Evolutionary conservation across 2,113 vertebrate genomes (phyloP).

Genomic region (Anhinga rufa): DNA sequence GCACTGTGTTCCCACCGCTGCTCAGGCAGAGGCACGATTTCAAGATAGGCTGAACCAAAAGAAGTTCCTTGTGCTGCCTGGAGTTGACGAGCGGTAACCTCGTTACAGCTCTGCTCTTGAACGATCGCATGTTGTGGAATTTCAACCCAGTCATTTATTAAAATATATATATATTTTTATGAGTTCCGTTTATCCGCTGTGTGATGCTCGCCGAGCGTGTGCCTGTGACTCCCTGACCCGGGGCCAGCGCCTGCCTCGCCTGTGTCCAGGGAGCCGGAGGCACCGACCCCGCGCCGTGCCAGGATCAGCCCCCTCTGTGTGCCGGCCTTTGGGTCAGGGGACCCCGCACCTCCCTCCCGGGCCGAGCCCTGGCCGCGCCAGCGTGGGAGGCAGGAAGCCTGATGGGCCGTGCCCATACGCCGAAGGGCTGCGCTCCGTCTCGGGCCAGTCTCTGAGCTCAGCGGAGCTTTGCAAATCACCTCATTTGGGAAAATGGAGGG

Average conservation of each 20-base stretch:
- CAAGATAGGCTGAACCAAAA: not conserved
- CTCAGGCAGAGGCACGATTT: not conserved
- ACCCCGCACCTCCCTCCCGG: accelerated
- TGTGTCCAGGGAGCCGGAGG: not conserved
- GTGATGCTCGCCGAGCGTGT: not conserved
- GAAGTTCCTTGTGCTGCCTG: not conserved
- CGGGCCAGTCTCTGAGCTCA: not conserved
- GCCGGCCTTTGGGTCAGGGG: not conserved
- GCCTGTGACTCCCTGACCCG: not conserved
- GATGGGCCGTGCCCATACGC: accelerated
- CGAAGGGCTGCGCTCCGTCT: not conserved
- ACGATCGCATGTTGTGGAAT: not conserved
- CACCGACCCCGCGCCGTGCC: accelerated
- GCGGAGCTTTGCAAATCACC: not conserved
- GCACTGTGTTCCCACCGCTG: not conserved
- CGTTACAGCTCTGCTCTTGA: not conserved
- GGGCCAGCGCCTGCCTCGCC: not conserved
- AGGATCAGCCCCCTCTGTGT: accelerated
- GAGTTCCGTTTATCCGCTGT: not conserved
- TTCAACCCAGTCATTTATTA: not conserved
- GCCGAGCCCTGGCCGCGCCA: too few relatives aligned
- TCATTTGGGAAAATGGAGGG: accelerated
- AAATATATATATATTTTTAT: not conserved
- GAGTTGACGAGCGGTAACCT: not conserved
- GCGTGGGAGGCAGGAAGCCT: not conserved